phyloP scores from a whole-genome alignment of 2,113 vertebrate species.

The Mormyrus lacerda region DNA sequence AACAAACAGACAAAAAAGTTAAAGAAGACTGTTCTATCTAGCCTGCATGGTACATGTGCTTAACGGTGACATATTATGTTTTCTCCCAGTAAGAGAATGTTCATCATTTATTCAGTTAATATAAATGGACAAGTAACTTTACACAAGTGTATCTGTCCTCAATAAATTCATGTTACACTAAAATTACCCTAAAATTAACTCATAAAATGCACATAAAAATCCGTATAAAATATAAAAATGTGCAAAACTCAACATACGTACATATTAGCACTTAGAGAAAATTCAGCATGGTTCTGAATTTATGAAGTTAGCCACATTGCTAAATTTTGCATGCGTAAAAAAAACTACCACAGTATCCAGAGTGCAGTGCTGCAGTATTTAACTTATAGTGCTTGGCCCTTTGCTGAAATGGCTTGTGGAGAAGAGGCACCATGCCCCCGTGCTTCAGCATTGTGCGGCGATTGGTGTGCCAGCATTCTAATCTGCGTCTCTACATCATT shows the following conservation, averaged over 20 bases:
- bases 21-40: conserved; percentile 25
- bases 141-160: background rate
- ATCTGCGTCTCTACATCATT: background rate
- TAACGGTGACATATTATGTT: background rate
- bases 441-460: background rate
- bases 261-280: background rate
- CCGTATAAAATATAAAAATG: too few species aligned
- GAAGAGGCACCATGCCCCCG: background rate
- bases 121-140: background rate
- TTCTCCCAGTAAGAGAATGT: background rate
- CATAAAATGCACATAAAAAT: too few species aligned
- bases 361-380: background rate
- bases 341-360: background rate
- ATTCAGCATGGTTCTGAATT: background rate
- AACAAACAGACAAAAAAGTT: conserved; percentile 40
- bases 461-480: background rate
- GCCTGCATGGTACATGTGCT: background rate
- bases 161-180: background rate
- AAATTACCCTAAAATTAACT: background rate
- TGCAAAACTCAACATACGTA: background rate
- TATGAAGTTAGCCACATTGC: background rate
- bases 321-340: background rate
- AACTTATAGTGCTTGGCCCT: background rate
- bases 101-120: background rate
- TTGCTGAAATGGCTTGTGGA: background rate